Evolutionary conservation across 2,797 vertebrate species (phyloP).

Genomic region (Pampus argenteus): DNA sequence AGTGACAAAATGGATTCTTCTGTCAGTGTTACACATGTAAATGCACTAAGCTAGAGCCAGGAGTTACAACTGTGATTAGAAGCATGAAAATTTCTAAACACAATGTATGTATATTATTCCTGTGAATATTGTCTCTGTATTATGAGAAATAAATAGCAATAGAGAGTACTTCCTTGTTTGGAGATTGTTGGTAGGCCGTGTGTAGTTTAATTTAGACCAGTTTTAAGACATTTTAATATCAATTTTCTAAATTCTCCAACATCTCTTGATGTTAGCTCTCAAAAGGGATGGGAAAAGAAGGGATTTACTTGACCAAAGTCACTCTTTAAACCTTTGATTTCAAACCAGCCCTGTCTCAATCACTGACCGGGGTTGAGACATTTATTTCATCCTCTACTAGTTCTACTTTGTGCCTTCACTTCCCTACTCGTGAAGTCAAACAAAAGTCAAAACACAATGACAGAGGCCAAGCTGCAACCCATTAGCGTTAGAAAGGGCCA

Average conservation of each 20-base stretch:
- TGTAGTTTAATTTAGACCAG: slow-evolving; percentile 16
- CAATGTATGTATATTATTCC: slow-evolving; percentile 5
- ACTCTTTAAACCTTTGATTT: slow-evolving; percentile 11
- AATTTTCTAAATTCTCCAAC: not conserved
- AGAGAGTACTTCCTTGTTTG: slow-evolving; percentile 18
- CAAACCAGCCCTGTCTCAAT: slow-evolving; percentile 1
- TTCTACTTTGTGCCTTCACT: slow-evolving; percentile 38
- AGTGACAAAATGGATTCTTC: slow-evolving; percentile 44
- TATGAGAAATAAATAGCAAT: slow-evolving; percentile 3
- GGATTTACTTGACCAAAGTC: not conserved
- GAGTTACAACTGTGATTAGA: slow-evolving; percentile 10
- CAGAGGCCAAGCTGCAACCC: slow-evolving; percentile 64
- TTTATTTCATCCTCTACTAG: slow-evolving; percentile 44
- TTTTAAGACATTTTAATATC: slow-evolving; percentile 32
- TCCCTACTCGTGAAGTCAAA: slow-evolving; percentile 52
- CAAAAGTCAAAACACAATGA: slow-evolving; percentile 62
- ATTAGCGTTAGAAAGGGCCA: slow-evolving; percentile 56
- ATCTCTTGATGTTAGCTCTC: slow-evolving; percentile 30
- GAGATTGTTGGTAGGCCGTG: not conserved
- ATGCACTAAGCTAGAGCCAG: slow-evolving; percentile 10
- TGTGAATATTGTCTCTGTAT: slow-evolving; percentile 15
- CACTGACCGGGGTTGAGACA: slow-evolving; percentile 35
- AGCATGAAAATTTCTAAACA: slow-evolving; percentile 3
- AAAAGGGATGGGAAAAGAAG: too few relatives aligned
- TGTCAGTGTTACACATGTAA: slow-evolving; percentile 25